Evolutionary conservation across 1,140 invertebrate species (phyloP), one percentile per base, ranked within the genome.

Genomic region (Heliconius eleuchia): DNA sequence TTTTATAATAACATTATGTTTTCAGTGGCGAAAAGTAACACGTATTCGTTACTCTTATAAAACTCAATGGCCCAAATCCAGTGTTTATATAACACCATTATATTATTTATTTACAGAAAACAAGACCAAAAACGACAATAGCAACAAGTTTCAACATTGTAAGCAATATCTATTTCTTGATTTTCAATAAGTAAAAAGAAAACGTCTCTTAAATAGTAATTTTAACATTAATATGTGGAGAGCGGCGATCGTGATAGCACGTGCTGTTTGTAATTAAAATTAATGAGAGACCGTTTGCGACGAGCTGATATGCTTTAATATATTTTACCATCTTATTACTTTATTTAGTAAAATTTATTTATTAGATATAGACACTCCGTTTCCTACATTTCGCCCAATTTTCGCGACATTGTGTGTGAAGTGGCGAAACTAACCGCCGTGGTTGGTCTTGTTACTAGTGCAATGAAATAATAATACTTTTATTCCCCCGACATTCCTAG

Each of bases 251-350:
- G 83, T 81, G 84, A 90, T 89, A 88, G 76, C 78, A 83, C 81
- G 80, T 85, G 86, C 75, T 76, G 66, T 60, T 79, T 81, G 88
- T 88, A 92, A 90, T 92, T 91, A 91, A 90, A 91, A 91, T 89
- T 90, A 92, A 92, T 91, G 87, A 92, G 89, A 80, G 71, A 71
- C 66, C 77, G 78, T 52, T 42, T 42, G 39, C 78, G 79, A 78
- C 77, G 52, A 71, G 18, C 72, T 78, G 71, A 60, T 4, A 11
- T 71, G 39, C 16, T 19, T 27, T 39, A 34, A 71, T 71, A 71
- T 71, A 39, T 71, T 71, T 71, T 71, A 71, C 55, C 19, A 19
- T 57, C 19, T n/a, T 57, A 57, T 39, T 9, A 8, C 39, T 39
- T 39, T 39, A 34, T 46, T 46, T 46, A 46, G 13, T 46, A 9